A percentile compares a stretch with the other conserved stretches of the same genome.
Evolutionary conservation across 2,888 invertebrate species (phyloP).

Genomic region (Drosophila anceps): DNA sequence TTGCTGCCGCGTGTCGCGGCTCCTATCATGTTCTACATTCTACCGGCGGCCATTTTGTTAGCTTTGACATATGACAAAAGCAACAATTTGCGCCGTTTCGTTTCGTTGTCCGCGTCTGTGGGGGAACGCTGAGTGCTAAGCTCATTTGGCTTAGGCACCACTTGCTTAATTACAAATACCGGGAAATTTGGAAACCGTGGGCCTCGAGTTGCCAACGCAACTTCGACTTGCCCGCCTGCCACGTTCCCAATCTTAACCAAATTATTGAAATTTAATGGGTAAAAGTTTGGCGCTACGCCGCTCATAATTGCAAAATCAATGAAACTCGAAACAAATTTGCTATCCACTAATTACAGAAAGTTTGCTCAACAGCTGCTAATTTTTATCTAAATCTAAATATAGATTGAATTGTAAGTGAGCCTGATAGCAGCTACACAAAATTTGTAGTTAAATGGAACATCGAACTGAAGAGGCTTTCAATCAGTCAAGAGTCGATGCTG

Average conservation of each 20-base stretch:
- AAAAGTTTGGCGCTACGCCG: constrained; percentile 41
- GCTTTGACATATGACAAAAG: constrained; percentile 61
- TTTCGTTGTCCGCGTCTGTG: not conserved
- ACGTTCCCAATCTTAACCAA: constrained; percentile 10
- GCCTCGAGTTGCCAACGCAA: constrained; percentile 23
- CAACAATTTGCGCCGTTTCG: constrained; percentile 49
- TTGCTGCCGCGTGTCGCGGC: constrained; percentile 25
- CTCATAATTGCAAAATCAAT: constrained; percentile 78
- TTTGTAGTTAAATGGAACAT: constrained; percentile 25
- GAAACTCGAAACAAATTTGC: constrained; percentile 56
- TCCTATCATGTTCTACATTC: constrained; percentile 44
- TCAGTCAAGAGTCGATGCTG: constrained; percentile 28
- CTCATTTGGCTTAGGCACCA: constrained; percentile 56
- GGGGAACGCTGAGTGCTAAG: constrained; percentile 22
- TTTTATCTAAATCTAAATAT: constrained; percentile 28
- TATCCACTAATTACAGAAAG: constrained; percentile 63
- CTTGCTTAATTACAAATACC: constrained; percentile 65
- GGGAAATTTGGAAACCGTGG: constrained; percentile 34
- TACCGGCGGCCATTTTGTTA: constrained; percentile 55
- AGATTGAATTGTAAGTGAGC: constrained; percentile 12
- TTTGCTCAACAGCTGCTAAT: constrained; percentile 52
- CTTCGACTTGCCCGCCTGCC: not conserved
- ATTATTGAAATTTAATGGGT: constrained; percentile 58
- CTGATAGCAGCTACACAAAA: constrained; percentile 12
- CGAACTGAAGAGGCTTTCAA: constrained; percentile 30